Evolutionary conservation across 2,888 invertebrate genomes (phyloP), one percentile per base, ranked within the genome.

Genomic region (Drosophila falleni): DNA sequence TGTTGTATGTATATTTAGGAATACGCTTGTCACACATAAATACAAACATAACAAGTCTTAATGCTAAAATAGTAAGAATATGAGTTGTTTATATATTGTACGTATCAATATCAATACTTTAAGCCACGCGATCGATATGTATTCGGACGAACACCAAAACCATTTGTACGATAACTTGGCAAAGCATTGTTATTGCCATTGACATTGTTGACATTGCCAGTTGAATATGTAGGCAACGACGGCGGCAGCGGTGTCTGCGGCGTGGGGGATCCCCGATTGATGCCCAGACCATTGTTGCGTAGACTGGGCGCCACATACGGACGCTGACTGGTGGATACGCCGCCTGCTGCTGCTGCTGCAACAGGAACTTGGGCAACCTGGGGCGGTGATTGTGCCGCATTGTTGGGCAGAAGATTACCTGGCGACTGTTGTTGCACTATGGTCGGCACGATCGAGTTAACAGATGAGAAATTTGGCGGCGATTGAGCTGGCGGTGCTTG

Each of bases 261-360:
- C 53, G 55, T 61, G 2, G 79, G 63, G 16, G 85, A 80, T 11
- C 85, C 85, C 47, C 80, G 82, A 53, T 75, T 90, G 23, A 80
- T 78, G 63, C 81, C 83, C 29, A 83, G 65, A 35, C 82, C 86
- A 68, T 90, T 91, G 70, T 90, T 91, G 15, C 92, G 89, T 49
- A 92, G 47, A 70, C 85, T 91, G 33, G 92, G 92, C 37, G 92
- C 90, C 60, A 91, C 81, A 65, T 92, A 92, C 19, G 92, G 91
- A n/a, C 92, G 90, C 67, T 92, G 92, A 75, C 92, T 92, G 61
- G 92, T 89, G 53, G 84, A 81, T 11, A 80, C 41, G 15, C 75
- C 72, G 19, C 59, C 62, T 35, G 63, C 46, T 23, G 19, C 19
- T 10, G 42, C 63, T 29, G 15, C 42, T 16, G 35, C 35, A 41